A percentile compares a stretch with the other conserved stretches of the same genome.
Evolutionary conservation across 2,888 invertebrate species (phyloP).

Genomic region (Xylota segnis): DNA sequence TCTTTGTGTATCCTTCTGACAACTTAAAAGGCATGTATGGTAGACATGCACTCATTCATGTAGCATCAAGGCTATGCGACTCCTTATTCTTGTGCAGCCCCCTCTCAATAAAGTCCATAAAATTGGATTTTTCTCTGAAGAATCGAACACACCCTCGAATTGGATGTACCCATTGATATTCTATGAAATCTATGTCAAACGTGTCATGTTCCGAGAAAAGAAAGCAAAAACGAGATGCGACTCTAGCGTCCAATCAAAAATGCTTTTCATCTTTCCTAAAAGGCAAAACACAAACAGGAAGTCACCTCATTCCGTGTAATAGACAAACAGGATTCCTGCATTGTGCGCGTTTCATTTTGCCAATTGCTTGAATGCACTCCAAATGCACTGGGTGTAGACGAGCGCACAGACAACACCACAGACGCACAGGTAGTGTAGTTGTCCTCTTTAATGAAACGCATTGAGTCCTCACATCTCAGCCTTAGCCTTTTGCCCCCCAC

Average conservation of each 20-base stretch:
- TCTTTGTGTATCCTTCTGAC: too few relatives aligned
- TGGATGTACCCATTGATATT: slow-evolving; percentile 1
- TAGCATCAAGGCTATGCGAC: not conserved
- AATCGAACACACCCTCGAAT: not conserved
- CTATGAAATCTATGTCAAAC: slow-evolving; percentile 27
- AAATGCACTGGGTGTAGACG: slow-evolving; percentile 26
- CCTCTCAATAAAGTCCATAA: not conserved
- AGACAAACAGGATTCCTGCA: slow-evolving; percentile 38
- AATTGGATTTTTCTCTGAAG: not conserved
- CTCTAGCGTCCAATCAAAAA: not conserved
- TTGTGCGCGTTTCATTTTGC: slow-evolving; percentile 45
- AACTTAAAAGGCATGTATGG: too few relatives aligned
- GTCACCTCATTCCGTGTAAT: slow-evolving; percentile 55
- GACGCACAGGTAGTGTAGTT: slow-evolving; percentile 9
- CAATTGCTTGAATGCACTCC: slow-evolving; percentile 57
- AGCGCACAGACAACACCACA: slow-evolving; percentile 10
- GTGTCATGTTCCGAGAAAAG: not conserved
- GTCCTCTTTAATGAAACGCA: slow-evolving; percentile 51
- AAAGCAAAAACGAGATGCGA: not conserved
- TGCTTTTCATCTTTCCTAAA: not conserved
- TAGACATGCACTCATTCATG: too few relatives aligned
- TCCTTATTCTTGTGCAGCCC: not conserved
- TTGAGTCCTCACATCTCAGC: slow-evolving; percentile 27
- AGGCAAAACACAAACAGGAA: slow-evolving; percentile 44
- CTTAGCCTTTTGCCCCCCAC: slow-evolving; percentile 10